Conservation (phyloP, 2,113 vertebrate species). For the Accipiter cooperii region DNA sequence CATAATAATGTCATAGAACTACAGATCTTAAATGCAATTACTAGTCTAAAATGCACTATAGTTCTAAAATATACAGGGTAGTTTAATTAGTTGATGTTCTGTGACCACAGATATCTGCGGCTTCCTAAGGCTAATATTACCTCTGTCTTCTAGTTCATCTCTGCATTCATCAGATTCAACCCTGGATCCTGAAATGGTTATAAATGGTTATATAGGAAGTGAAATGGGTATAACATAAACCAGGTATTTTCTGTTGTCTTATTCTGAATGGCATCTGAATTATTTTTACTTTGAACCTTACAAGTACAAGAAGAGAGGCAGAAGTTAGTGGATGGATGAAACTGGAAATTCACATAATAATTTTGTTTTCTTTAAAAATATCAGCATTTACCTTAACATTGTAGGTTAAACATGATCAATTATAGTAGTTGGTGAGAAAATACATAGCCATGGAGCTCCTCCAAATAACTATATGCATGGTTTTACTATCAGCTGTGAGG, state of each 20-base stretch:
- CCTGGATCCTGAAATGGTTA: background rate
- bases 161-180: background rate
- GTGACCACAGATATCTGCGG: background rate
- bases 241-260: background rate
- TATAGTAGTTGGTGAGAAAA: background rate
- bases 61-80: background rate
- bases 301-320: background rate
- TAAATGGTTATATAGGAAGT: background rate
- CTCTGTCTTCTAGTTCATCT: background rate
- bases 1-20: background rate
- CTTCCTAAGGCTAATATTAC: background rate
- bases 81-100: slow-evolving; percentile 16
- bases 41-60: background rate
- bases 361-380: background rate
- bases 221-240: background rate
- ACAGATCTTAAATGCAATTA: slow-evolving; percentile 20
- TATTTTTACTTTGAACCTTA: background rate
- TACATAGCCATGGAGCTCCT: background rate
- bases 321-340: background rate
- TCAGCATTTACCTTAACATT: background rate
- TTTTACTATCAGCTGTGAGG: background rate
- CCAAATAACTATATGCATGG: background rate
- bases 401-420: background rate
- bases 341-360: background rate
- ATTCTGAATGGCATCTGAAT: background rate